Evolutionary conservation across 2,797 vertebrate species (phyloP).

Genomic region (Gorsachius magnificus): DNA sequence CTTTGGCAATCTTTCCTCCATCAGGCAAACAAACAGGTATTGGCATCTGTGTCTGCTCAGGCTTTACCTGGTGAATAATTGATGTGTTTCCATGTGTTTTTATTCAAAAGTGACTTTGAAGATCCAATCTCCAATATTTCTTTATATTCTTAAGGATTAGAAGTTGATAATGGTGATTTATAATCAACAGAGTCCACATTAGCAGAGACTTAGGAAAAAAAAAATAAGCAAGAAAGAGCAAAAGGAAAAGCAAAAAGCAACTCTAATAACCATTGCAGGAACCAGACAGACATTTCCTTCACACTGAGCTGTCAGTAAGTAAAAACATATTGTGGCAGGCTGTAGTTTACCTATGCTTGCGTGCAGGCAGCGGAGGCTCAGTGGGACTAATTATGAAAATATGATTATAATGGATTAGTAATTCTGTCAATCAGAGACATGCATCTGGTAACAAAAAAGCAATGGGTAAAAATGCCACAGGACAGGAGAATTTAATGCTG

Average conservation of each 20-base stretch:
- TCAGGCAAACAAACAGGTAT: conserved; percentile 56
- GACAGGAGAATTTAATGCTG: conserved; percentile 59
- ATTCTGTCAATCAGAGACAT: conserved; percentile 78
- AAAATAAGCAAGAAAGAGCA: neutral
- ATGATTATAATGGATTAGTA: conserved; percentile 80
- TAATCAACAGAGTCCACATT: conserved; percentile 19
- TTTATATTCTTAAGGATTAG: conserved; percentile 14
- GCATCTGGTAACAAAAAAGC: conserved; percentile 64
- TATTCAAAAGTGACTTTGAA: conserved; percentile 67
- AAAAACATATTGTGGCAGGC: conserved; percentile 65
- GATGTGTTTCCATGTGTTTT: conserved; percentile 47
- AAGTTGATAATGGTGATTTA: conserved; percentile 32
- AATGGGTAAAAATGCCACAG: conserved; percentile 70
- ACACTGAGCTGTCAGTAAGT: conserved; percentile 69
- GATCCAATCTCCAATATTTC: conserved; percentile 23
- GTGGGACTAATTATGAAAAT: conserved; percentile 81
- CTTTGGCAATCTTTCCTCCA: neutral
- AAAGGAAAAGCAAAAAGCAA: conserved; percentile 26
- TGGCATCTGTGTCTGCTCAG: conserved; percentile 56
- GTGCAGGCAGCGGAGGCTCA: conserved; percentile 63
- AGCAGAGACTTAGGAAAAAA: neutral
- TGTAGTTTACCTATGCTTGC: conserved; percentile 68
- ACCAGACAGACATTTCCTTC: conserved; percentile 60
- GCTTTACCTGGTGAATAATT: conserved; percentile 69
- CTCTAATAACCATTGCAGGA: conserved; percentile 48